Base-by-base conservation (phyloP, 2,888 invertebrate genomes). In the Epistrophella euchroma region DNA sequence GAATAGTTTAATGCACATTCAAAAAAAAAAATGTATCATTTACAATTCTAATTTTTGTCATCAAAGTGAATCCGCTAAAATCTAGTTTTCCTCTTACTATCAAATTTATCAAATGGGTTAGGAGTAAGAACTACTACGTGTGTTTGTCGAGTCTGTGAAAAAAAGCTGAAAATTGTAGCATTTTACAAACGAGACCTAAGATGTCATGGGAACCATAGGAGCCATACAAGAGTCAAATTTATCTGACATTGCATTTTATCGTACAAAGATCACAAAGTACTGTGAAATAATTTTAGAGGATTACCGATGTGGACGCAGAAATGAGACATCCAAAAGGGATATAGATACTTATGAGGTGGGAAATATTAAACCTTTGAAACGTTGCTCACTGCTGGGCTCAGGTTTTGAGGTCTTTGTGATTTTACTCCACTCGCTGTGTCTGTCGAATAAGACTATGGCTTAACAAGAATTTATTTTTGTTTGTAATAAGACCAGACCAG, bases 401-500 rank as follows among this genome's bases (percentile, higher is more conserved):
- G 15, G 25, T 32, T 60, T 43, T 37, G 50, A 45, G 47, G 10
- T 19, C 45, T 45, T 45, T 17, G 45, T 17, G 45, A 45, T 45
- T 9, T 45, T 47, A 10, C 58, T 37, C 22, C 35, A 40, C 6
- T 55, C 15, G 15, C 15, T 15, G 5, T 15, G 25, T 0, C 4
- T 28, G 9, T 3, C 7, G 15, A 15, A 1, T 58, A 2, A 37
- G 28, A 13, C 11, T 43, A 13, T 43, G 10, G 37, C 56, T 78
- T 78, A 58, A 72, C 66, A 66, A 60, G 55, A 35, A 62, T 64
- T 28, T 55, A n/a, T 22, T 55, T 66, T 52, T 72, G 10, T 74
- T 40, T 50, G 83, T 64, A 79, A 84, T 64, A 17, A 2, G 74
- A 84, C 71, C 55, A 2, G 74, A 84, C 71, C 55, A 84, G 77